Conservation (phyloP, 2,797 vertebrate genomes). For the Falco berigora region DNA sequence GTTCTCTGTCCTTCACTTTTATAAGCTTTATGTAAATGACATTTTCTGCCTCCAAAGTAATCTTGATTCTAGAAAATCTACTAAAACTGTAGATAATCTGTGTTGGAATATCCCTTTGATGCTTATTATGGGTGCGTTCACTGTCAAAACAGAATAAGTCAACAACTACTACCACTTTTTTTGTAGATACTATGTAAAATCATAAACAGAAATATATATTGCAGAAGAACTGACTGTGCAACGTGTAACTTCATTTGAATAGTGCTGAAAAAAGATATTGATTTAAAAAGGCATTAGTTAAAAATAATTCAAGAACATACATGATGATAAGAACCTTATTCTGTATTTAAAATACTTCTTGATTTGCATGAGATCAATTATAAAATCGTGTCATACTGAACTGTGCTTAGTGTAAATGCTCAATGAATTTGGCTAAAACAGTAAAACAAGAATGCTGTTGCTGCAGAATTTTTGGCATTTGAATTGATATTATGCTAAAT, state of each 20-base stretch:
- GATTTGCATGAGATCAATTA: not conserved
- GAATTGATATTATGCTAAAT: not conserved
- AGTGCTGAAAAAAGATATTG: not conserved
- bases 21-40: not conserved
- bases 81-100: not conserved
- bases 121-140: not conserved
- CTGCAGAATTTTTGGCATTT: not conserved
- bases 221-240: not conserved
- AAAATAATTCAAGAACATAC: not conserved
- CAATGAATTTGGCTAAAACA: not conserved
- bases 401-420: not conserved
- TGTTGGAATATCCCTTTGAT: not conserved
- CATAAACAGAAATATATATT: not conserved
- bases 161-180: not conserved
- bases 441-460: not conserved
- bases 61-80: not conserved
- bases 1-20: not conserved
- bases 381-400: not conserved
- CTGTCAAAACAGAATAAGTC: not conserved
- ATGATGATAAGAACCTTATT: not conserved
- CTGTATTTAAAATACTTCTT: not conserved
- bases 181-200: not conserved
- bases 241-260: not conserved
- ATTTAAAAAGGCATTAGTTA: not conserved
- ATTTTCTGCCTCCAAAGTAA: not conserved